Evolutionary conservation across 2,888 invertebrate species (phyloP).

Genomic region (Galeopsomyia nigrocyanea): DNA sequence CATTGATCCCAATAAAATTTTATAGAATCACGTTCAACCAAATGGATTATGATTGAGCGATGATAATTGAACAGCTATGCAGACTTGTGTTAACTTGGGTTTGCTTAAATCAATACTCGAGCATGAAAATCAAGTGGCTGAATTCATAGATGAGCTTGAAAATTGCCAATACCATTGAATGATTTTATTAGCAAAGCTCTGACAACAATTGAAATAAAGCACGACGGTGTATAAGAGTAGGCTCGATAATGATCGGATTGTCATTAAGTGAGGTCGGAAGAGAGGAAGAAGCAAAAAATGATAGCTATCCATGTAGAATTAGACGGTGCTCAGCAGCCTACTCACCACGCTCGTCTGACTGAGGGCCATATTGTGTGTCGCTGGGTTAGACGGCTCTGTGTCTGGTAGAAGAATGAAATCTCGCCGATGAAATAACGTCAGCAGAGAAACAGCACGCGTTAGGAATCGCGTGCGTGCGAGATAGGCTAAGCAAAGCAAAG

Average conservation of each 20-base stretch:
- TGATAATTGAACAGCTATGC: too few species aligned
- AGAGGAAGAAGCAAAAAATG: conserved; percentile 39
- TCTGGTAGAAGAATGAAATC: not conserved
- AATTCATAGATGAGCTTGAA: too few species aligned
- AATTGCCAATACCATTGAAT: too few species aligned
- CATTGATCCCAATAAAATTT: too few species aligned
- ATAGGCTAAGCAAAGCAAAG: not conserved
- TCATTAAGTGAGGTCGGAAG: conserved; percentile 13
- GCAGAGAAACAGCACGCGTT: conserved; percentile 9
- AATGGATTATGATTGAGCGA: too few species aligned
- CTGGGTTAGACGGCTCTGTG: not conserved
- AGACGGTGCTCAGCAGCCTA: conserved; percentile 51
- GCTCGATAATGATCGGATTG: conserved; percentile 6
- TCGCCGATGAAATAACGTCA: conserved; percentile 9
- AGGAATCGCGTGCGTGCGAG: not conserved
- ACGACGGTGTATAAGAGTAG: too few species aligned
- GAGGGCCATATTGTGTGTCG: conserved; percentile 71
- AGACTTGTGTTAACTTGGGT: too few species aligned
- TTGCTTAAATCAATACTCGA: too few species aligned
- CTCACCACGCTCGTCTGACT: conserved; percentile 80
- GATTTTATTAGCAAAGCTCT: too few species aligned
- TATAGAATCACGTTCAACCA: too few species aligned
- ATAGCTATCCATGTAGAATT: conserved; percentile 36
- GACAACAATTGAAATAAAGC: too few species aligned
- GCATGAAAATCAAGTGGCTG: too few species aligned